A percentile compares a stretch with the other conserved stretches of the same genome.
phyloP scores from a whole-genome alignment of 92 coral and sea anemone species.

The Isaurus tuberculatus region DNA sequence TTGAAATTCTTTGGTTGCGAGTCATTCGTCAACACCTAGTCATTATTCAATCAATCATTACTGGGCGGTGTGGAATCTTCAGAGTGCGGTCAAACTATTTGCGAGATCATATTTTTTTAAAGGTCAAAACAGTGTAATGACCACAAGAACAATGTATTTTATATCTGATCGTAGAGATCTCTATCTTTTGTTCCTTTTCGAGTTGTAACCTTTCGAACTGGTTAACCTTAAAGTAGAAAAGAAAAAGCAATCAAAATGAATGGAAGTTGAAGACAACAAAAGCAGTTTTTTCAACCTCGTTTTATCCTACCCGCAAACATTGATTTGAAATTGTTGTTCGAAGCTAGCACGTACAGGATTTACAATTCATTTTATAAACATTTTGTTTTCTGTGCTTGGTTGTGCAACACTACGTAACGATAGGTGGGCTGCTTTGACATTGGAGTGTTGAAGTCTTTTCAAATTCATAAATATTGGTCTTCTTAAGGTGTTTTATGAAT shows the following conservation, averaged over 20 bases:
- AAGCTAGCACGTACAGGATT: not conserved
- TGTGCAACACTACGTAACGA: no score
- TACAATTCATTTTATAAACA: not conserved
- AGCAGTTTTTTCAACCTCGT: not conserved
- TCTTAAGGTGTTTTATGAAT: no score
- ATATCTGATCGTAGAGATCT: conserved; percentile 26
- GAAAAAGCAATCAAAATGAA: not conserved
- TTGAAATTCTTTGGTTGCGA: not conserved
- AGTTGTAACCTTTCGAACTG: not conserved
- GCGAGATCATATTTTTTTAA: not conserved
- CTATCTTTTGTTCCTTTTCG: not conserved
- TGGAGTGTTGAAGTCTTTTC: no score
- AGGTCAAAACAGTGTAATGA: conserved; percentile 27
- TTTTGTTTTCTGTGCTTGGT: no score
- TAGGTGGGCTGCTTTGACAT: no score
- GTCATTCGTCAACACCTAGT: not conserved
- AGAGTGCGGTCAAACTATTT: not conserved
- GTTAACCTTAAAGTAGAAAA: not conserved
- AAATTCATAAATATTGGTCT: no score
- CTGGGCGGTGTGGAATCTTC: not conserved
- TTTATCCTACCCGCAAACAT: not conserved
- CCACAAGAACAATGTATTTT: not conserved
- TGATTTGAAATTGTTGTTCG: not conserved
- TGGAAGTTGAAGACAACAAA: not conserved
- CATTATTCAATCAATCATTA: not conserved